A percentile compares a stretch with the other conserved stretches of the same genome.
phyloP scores from a whole-genome alignment of 2,113 vertebrate species.

The Panurus biarmicus region DNA sequence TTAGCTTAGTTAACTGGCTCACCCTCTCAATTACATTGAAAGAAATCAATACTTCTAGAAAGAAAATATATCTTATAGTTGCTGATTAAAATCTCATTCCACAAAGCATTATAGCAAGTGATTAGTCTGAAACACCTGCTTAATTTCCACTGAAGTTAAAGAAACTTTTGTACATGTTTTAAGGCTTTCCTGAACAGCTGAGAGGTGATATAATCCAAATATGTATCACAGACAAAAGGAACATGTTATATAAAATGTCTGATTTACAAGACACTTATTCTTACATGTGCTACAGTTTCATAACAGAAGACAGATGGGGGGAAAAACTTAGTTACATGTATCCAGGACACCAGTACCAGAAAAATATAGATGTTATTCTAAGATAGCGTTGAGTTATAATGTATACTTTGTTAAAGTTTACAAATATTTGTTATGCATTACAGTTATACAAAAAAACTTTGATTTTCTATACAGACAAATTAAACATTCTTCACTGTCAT shows the following conservation, averaged over 20 bases:
- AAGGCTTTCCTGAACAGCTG: neutral
- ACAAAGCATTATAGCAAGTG: neutral
- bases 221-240: neutral
- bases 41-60: constrained; percentile 18
- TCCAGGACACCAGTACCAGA: neutral
- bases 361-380: neutral
- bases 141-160: neutral
- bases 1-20: constrained; percentile 14
- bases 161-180: neutral
- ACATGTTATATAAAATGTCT: neutral
- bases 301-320: neutral
- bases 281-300: neutral
- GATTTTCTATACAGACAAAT: neutral
- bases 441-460: neutral
- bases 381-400: neutral
- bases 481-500: neutral
- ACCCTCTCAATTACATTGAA: constrained; percentile 7
- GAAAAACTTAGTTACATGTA: neutral
- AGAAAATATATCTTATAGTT: neutral
- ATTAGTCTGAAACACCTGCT: neutral
- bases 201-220: neutral
- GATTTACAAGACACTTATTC: neutral
- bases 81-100: constrained; percentile 26
- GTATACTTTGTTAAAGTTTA: neutral
- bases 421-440: neutral